Base-by-base conservation (phyloP, 1,140 invertebrate genomes). In the Drosophila nasuta region DNA sequence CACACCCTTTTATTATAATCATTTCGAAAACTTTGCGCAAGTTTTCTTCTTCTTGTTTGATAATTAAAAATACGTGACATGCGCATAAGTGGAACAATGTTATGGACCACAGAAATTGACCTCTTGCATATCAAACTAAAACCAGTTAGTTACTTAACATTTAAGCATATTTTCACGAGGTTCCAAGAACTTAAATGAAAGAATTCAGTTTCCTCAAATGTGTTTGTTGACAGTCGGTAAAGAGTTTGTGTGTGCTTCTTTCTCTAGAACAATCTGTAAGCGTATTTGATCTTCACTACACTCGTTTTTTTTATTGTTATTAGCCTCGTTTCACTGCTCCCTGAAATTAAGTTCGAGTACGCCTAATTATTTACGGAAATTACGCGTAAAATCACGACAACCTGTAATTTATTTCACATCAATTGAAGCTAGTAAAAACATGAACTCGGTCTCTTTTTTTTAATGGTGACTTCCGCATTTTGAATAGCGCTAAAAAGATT, bases 281-380 rank as follows among this genome's bases (percentile, higher is more conserved):
- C 8, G 10, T 65, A 74, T 74, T 65, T 62, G 60, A 79, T 20
- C 63, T 64, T 73, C 63, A 76, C 46, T 48, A 82, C 64, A 79
- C 79, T 35, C 13, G 33, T 51, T 38, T 48, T 43, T 65, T 71
- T 52, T 25, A 54, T 64, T 63, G 35, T 57, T 35, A 57, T 62
- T 64, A 63, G 73, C 45, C 62, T 20, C 49, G 49, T 28, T 64
- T 52, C 49, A 59, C 56, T 66, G 63, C 45, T 41, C 35, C 73
- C 67, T 25, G 45, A 54, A 45, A 75, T 75, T 70, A 64, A 48
- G 13, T 46, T 52, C 38, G 49, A 74, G 57, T 74, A 43, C 58
- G 76, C 46, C 80, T 88, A 89, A 88, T 88, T 88, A 88, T 88
- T 67, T 83, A 75, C 82, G 89, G 89, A 91, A 91, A 91, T 91